Conservation (phyloP, 2,888 invertebrate genomes). For the Ellobium chinense region DNA sequence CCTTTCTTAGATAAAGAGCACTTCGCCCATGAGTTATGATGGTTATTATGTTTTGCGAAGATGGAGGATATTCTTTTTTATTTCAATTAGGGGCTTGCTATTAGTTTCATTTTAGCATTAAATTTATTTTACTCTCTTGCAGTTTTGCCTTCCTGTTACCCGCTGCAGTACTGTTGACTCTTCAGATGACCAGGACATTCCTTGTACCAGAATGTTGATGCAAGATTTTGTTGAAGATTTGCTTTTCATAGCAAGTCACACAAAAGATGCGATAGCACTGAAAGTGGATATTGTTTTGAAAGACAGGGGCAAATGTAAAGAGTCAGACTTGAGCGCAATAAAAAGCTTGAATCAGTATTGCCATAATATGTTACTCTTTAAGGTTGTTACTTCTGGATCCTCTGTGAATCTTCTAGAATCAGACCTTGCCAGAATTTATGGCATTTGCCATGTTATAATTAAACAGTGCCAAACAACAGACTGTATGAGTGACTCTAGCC, state of each 20-base stretch:
- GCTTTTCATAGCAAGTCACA: background rate
- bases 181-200: too few species aligned
- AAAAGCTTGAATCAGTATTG: constrained; percentile 46
- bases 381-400: constrained; percentile 52
- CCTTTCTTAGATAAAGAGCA: too few species aligned
- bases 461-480: constrained; percentile 30
- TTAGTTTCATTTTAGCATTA: too few species aligned
- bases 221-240: background rate
- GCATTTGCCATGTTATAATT: constrained; percentile 60
- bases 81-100: too few species aligned
- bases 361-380: constrained; percentile 56
- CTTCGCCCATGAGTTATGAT: too few species aligned
- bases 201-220: background rate
- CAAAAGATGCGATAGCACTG: background rate
- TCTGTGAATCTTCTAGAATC: constrained; percentile 54
- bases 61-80: too few species aligned
- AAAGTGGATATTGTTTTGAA: constrained; percentile 6
- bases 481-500: constrained; percentile 4
- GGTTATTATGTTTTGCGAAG: too few species aligned
- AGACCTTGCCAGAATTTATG: constrained; percentile 59
- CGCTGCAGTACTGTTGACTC: too few species aligned
- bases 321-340: too few species aligned
- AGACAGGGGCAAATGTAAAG: background rate
- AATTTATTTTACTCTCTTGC: too few species aligned
- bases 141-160: too few species aligned